phyloP scores from a whole-genome alignment of 2,113 vertebrate species.

The Ailurus styani region DNA sequence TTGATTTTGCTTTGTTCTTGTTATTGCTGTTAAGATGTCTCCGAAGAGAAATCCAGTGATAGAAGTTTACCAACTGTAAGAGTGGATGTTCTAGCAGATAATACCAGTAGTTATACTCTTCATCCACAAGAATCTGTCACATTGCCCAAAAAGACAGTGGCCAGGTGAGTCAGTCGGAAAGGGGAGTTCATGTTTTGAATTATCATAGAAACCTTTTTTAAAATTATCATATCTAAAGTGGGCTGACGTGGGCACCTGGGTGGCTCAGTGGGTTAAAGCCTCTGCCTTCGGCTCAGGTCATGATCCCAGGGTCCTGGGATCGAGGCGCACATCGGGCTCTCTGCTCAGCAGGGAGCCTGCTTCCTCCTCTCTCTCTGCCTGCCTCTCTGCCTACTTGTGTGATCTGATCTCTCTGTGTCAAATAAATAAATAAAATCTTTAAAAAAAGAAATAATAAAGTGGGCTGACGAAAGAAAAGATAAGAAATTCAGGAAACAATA shows the following conservation, averaged over 20 bases:
- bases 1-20: not conserved
- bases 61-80: slow-evolving; percentile 77
- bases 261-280: too few relatives aligned
- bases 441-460: too few relatives aligned
- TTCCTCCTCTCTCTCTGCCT: too few relatives aligned
- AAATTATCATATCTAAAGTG: not conserved
- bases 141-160: slow-evolving; percentile 54
- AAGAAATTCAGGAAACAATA: not conserved
- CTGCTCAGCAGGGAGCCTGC: too few relatives aligned
- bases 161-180: slow-evolving; percentile 75
- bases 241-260: too few relatives aligned
- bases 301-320: too few relatives aligned
- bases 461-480: not conserved
- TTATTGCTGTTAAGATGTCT: slow-evolving; percentile 74
- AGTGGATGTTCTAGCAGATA: slow-evolving; percentile 76
- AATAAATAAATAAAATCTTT: too few relatives aligned
- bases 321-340: too few relatives aligned
- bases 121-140: slow-evolving; percentile 78
- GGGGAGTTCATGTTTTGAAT: not conserved
- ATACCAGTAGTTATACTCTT: slow-evolving; percentile 73
- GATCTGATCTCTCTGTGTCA: too few relatives aligned
- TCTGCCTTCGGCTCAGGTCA: too few relatives aligned
- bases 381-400: too few relatives aligned
- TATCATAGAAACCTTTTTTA: not conserved
- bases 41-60: slow-evolving; percentile 76